Conservation (phyloP, 2,113 vertebrate genomes). For the Talpa occidentalis region DNA sequence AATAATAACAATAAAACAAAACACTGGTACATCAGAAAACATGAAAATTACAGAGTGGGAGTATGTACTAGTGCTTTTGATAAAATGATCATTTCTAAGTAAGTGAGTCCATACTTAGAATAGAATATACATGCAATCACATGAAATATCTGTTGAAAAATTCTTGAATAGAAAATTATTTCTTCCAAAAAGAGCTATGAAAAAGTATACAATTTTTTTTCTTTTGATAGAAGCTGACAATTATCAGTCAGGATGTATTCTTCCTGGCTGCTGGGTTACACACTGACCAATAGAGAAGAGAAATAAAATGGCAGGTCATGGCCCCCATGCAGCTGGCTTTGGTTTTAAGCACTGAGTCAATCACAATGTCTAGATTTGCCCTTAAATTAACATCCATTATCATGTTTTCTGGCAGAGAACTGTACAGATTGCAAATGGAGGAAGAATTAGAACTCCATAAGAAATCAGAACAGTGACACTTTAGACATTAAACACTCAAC, state of each 20-base stretch:
- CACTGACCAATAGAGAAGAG: neutral
- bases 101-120: neutral
- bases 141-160: neutral
- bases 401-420: conserved; percentile 72
- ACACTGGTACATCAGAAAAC: neutral
- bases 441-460: conserved; percentile 31
- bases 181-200: conserved; percentile 15
- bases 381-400: conserved; percentile 75
- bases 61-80: neutral
- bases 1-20: neutral
- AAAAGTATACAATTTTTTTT: neutral
- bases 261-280: neutral
- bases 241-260: neutral
- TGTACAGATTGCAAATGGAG: conserved; percentile 58
- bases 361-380: conserved; percentile 67
- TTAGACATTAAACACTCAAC: conserved; percentile 57
- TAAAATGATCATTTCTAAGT: conserved; percentile 44
- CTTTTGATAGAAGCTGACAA: neutral
- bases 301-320: neutral
- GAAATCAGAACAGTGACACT: conserved; percentile 64
- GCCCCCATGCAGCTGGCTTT: conserved; percentile 39
- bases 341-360: conserved; percentile 61
- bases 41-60: neutral
- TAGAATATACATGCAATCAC: neutral
- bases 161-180: neutral